Conservation (phyloP, 2,888 invertebrate species). For the Molorchus minor region DNA sequence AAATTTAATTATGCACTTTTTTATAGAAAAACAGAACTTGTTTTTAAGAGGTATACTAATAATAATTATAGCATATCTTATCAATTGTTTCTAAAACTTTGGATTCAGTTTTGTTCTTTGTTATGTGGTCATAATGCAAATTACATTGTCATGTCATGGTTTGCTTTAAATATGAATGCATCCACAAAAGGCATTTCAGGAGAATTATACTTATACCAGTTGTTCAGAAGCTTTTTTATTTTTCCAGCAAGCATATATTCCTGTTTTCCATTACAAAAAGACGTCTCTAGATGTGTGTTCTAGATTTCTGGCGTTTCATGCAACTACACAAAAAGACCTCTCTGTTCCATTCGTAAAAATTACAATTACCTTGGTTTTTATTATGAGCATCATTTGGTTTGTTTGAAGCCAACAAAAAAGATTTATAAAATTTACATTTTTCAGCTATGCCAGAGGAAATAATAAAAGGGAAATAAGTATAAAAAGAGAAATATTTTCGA, state of each 20-base stretch:
- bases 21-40: too few species aligned
- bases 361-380: slow-evolving; percentile 1
- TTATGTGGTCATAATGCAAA: slow-evolving; percentile 11
- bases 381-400: slow-evolving; percentile 9
- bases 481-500: background rate
- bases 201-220: slow-evolving; percentile 3
- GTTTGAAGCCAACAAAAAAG: background rate
- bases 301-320: slow-evolving; percentile 1
- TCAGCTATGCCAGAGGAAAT: background rate
- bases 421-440: background rate
- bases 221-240: slow-evolving; percentile 8
- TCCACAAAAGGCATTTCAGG: slow-evolving; percentile 12
- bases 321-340: background rate
- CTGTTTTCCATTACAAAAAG: slow-evolving; percentile 18
- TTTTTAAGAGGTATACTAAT: background rate
- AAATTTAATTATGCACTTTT: too few species aligned
- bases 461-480: background rate
- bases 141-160: slow-evolving; percentile 3
- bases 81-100: background rate
- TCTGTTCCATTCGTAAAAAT: slow-evolving; percentile 11
- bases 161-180: slow-evolving; percentile 15
- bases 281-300: background rate
- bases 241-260: slow-evolving; percentile 1
- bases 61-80: background rate
- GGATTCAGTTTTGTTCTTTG: slow-evolving; percentile 1